Percentiles rank a stretch among this genome's conserved stretches.
These are phyloP conservation scores for Melolontha melolontha DNA, from an alignment of 2,888 invertebrate species.

Conservation along the genomic window DNA sequence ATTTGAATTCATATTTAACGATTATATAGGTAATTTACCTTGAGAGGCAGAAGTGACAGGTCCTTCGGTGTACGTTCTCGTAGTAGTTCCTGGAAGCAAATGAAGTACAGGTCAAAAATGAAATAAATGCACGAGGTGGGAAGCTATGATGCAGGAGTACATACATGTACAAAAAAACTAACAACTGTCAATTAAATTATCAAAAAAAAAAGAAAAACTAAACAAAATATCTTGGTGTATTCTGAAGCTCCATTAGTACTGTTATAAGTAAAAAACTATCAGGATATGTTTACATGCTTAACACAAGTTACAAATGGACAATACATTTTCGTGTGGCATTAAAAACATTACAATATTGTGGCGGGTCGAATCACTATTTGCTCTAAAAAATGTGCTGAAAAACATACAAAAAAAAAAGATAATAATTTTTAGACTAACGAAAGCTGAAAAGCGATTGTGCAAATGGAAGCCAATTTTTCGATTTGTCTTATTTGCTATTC, in stretches of 20 bases:
- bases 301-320: not conserved
- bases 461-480: not conserved
- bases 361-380: not conserved
- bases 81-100: slow-evolving; percentile 57
- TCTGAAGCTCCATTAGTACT: too few relatives aligned
- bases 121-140: not conserved
- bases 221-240: too few relatives aligned
- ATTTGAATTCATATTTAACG: too few relatives aligned
- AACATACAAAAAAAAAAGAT: not conserved
- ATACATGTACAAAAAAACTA: not conserved
- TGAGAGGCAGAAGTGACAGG: slow-evolving; percentile 56
- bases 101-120: slow-evolving; percentile 51
- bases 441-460: slow-evolving; percentile 11
- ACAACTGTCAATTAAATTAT: not conserved
- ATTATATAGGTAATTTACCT: slow-evolving; percentile 45
- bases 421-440: slow-evolving; percentile 1
- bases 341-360: not conserved
- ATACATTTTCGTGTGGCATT: not conserved
- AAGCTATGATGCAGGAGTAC: not conserved
- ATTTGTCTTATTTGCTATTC: slow-evolving; percentile 4
- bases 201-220: slow-evolving; percentile 1
- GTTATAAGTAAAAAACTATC: too few relatives aligned
- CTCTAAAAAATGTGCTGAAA: slow-evolving; percentile 15
- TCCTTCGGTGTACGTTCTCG: slow-evolving; percentile 57
- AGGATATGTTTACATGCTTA: too few relatives aligned